A percentile compares a stretch with the other conserved stretches of the same genome.
phyloP scores from a whole-genome alignment of 2,888 invertebrate species.

The Sylvicola cinctus region DNA sequence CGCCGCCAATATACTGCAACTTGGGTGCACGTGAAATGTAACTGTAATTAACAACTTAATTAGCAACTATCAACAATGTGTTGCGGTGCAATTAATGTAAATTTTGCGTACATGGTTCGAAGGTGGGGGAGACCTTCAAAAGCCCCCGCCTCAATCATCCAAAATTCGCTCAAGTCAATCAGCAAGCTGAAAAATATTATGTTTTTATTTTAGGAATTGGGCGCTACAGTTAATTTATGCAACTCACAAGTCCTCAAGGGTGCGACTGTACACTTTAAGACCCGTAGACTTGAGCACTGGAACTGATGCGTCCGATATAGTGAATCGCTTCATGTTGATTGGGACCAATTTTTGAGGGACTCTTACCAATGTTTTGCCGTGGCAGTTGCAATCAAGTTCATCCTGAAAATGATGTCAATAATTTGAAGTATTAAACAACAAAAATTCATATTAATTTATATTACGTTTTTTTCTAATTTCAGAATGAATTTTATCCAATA shows the following conservation, averaged over 20 bases:
- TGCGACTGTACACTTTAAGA: conserved; percentile 17
- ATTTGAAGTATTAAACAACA: too few species aligned
- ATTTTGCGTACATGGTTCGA: conserved; percentile 10
- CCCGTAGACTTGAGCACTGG: conserved; percentile 19
- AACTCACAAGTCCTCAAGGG: conserved; percentile 21
- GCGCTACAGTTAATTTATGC: too few species aligned
- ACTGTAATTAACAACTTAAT: conserved; percentile 22
- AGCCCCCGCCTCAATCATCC: conserved; percentile 20
- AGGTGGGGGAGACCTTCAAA: conserved; percentile 14
- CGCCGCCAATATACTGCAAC: conserved; percentile 27
- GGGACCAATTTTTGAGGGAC: conserved; percentile 20
- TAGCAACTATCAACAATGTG: conserved; percentile 13
- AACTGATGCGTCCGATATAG: conserved; percentile 20
- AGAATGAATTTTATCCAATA: too few species aligned
- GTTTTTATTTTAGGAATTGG: not conserved
- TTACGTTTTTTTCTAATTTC: too few species aligned
- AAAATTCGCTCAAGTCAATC: conserved; percentile 16
- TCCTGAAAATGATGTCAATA: conserved; percentile 15
- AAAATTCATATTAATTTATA: too few species aligned
- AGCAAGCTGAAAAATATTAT: conserved; percentile 7
- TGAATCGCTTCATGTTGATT: conserved; percentile 17
- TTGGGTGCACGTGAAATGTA: conserved; percentile 47
- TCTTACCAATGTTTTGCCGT: conserved; percentile 18
- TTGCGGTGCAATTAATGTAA: conserved; percentile 12
- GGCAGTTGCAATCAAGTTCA: conserved; percentile 23